Evolutionary conservation across 2,797 vertebrate genomes (phyloP).

Genomic region (Sciaenops ocellatus): DNA sequence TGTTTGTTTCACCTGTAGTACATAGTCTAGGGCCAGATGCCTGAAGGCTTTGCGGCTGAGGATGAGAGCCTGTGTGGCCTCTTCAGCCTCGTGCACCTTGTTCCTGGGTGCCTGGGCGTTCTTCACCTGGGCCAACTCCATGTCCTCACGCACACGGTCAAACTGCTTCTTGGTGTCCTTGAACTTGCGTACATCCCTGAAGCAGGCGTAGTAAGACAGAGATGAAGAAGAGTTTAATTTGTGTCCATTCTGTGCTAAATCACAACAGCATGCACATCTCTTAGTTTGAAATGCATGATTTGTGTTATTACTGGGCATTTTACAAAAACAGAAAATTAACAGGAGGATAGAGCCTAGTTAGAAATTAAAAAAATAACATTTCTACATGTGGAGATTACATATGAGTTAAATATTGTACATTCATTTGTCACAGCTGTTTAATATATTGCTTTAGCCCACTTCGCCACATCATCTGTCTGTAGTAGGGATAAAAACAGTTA

Average conservation of each 20-base stretch:
- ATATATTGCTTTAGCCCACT: not conserved
- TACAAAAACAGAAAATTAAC: not conserved
- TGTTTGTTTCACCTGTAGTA: constrained; percentile 89
- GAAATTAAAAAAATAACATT: too few species aligned
- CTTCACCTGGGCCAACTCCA: constrained; percentile 96
- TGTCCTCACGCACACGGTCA: constrained; percentile 94
- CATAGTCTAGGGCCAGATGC: constrained; percentile 95
- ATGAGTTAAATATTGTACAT: not conserved
- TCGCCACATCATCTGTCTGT: not conserved
- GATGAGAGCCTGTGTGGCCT: constrained; percentile 91
- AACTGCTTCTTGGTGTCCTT: constrained; percentile 99
- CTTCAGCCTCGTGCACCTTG: constrained; percentile 96
- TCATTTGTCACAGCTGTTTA: not conserved
- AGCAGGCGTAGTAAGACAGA: not conserved
- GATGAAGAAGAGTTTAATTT: not conserved
- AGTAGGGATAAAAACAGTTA: not conserved
- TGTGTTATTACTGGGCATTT: not conserved
- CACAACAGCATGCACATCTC: not conserved
- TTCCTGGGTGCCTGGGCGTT: constrained; percentile 96
- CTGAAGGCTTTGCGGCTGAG: constrained; percentile 96
- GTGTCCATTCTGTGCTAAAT: accelerated
- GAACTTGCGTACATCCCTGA: constrained; percentile 94
- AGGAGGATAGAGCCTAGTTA: not conserved
- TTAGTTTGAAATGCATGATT: not conserved
- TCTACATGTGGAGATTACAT: not conserved